Percentiles rank a stretch among this genome's conserved stretches.
phyloP scores from a whole-genome alignment of 2,888 invertebrate species.

The Andrena trimmerana region DNA sequence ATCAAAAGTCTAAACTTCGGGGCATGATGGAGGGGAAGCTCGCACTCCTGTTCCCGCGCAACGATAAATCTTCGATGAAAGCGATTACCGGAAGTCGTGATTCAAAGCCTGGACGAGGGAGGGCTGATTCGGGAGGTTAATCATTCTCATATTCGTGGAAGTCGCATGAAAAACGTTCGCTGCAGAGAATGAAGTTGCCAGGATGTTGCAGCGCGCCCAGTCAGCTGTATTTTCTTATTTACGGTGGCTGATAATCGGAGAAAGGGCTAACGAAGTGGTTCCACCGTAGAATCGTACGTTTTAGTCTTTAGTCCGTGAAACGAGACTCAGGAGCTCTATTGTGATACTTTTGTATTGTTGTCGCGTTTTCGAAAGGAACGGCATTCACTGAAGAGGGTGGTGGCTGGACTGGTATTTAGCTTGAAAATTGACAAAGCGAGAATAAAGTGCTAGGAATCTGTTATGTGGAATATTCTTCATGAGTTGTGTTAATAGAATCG shows the following conservation, averaged over 20 bases:
- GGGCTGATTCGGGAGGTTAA: slow-evolving; percentile 6
- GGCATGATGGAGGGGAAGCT: not conserved
- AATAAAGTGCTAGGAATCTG: not conserved
- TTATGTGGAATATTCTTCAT: no score
- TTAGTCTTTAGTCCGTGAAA: not conserved
- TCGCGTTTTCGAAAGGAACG: not conserved
- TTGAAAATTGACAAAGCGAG: not conserved
- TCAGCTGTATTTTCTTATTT: slow-evolving; percentile 9
- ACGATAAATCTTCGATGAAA: slow-evolving; percentile 11
- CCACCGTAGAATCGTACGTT: not conserved
- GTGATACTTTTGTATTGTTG: not conserved
- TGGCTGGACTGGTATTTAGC: not conserved
- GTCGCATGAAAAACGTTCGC: not conserved
- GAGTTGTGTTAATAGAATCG: no score
- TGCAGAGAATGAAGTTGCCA: not conserved
- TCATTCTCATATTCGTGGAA: not conserved
- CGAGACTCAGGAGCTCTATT: not conserved
- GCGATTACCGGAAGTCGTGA: slow-evolving; percentile 1
- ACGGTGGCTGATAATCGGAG: not conserved
- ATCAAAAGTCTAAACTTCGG: not conserved
- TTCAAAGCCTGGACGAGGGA: not conserved
- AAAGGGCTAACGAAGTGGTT: not conserved
- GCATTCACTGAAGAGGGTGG: not conserved
- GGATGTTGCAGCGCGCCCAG: not conserved
- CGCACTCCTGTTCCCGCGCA: not conserved